These are phyloP conservation scores for Cataglyphis altisquamis DNA, from an alignment of 2,888 invertebrate species.

Conservation along the genomic window DNA sequence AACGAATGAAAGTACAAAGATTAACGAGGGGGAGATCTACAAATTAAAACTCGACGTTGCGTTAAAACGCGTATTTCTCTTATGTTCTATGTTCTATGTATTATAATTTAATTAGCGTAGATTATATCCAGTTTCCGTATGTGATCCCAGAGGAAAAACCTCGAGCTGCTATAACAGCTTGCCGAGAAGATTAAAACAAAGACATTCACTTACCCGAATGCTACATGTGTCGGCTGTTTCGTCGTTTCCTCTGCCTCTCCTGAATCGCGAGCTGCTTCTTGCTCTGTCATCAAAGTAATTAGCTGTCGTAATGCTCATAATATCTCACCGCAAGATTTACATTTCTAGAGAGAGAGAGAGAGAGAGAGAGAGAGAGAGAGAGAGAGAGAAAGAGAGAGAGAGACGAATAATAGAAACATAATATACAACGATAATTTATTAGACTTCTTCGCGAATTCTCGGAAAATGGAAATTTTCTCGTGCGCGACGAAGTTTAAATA, in stretches of 20 bases:
- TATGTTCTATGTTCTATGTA: background rate
- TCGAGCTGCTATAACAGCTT: conserved; percentile 32
- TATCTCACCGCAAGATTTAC: conserved; percentile 3
- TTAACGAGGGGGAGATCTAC: background rate
- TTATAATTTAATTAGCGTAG: conserved; percentile 28
- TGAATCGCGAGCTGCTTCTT: conserved; percentile 47
- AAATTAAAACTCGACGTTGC: conserved; percentile 29
- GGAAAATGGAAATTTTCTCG: background rate
- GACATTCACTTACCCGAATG: conserved; percentile 71
- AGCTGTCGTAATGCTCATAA: background rate
- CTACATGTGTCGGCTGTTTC: conserved; percentile 75
- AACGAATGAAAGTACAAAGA: background rate
- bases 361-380: background rate
- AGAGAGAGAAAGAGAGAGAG: too few species aligned
- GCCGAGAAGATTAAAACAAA: conserved; percentile 24
- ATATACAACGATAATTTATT: conserved; percentile 7
- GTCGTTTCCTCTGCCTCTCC: conserved; percentile 67
- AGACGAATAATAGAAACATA: background rate
- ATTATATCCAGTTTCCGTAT: conserved; percentile 14
- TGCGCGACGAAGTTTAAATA: background rate
- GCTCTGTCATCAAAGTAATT: conserved; percentile 45
- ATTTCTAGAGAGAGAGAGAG: background rate
- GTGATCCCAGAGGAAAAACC: conserved; percentile 29
- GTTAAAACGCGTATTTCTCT: conserved; percentile 19
- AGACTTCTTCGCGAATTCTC: background rate